Conservation (phyloP, 1,140 invertebrate species). For the Paralvinella palmiformis region DNA sequence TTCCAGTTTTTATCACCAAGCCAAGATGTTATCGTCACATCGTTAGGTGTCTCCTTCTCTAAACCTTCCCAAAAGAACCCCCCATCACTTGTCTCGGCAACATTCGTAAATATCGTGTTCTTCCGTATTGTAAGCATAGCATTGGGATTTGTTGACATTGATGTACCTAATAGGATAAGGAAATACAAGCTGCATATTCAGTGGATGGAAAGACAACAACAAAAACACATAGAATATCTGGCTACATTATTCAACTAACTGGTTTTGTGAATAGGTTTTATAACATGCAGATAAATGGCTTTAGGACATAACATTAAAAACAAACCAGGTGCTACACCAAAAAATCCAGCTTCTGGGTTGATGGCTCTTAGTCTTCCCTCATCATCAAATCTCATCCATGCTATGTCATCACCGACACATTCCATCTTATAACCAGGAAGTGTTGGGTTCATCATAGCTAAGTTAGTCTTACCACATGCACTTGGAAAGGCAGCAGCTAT, state of each 20-base stretch:
- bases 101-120: slow-evolving; percentile 97
- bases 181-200: neutral
- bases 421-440: slow-evolving; percentile 83
- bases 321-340: slow-evolving; percentile 92
- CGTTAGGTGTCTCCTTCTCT: slow-evolving; percentile 59
- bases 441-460: slow-evolving; percentile 94
- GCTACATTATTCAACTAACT: too few species aligned
- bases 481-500: slow-evolving; percentile 97
- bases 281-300: too few species aligned
- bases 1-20: slow-evolving; percentile 31
- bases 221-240: too few species aligned
- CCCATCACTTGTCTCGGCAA: slow-evolving; percentile 92
- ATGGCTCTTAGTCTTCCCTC: slow-evolving; percentile 88
- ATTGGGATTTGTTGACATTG: slow-evolving; percentile 85
- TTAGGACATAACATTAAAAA: too few species aligned
- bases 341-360: slow-evolving; percentile 99
- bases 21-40: slow-evolving; percentile 38
- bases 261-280: too few species aligned
- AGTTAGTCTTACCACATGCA: slow-evolving; percentile 97
- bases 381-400: slow-evolving; percentile 86
- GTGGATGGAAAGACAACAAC: too few species aligned
- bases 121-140: slow-evolving; percentile 90
- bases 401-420: slow-evolving; percentile 55
- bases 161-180: slow-evolving; percentile 59
- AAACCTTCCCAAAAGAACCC: slow-evolving; percentile 85